phyloP scores from a whole-genome alignment of 2,797 vertebrate species.

The Eurystomus glaucurus region DNA sequence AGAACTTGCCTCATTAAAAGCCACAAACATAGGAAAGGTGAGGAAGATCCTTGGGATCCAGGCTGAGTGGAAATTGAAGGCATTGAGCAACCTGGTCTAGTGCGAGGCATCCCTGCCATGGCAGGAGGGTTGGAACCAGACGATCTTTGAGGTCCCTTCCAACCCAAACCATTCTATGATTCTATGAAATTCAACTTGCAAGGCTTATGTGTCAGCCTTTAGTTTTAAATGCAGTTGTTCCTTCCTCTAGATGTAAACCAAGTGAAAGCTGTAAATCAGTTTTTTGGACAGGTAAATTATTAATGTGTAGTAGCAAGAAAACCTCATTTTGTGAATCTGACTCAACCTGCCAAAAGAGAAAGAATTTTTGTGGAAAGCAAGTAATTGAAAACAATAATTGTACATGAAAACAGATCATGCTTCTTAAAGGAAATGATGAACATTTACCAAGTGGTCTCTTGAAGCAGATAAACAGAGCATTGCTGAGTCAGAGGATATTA shows the following conservation, averaged over 20 bases:
- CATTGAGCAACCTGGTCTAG: too few relatives aligned
- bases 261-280: accelerated
- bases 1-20: background rate
- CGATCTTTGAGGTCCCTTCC: too few relatives aligned
- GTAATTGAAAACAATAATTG: background rate
- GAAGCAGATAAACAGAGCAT: background rate
- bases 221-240: background rate
- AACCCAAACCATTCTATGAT: too few relatives aligned
- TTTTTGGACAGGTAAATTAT: background rate
- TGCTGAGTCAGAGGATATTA: background rate
- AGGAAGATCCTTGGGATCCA: background rate
- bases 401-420: background rate
- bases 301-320: background rate
- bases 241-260: background rate
- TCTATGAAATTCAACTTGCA: background rate
- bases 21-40: background rate
- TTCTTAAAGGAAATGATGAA: conserved; percentile 50
- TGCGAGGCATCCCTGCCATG: too few relatives aligned
- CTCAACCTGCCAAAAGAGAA: background rate
- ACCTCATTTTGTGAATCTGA: background rate
- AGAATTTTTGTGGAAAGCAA: background rate
- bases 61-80: background rate
- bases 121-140: too few relatives aligned
- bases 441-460: conserved; percentile 48
- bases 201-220: background rate